These are phyloP conservation scores for Theretra japonica DNA, from an alignment of 2,888 invertebrate genomes.

Conservation along the genomic window DNA sequence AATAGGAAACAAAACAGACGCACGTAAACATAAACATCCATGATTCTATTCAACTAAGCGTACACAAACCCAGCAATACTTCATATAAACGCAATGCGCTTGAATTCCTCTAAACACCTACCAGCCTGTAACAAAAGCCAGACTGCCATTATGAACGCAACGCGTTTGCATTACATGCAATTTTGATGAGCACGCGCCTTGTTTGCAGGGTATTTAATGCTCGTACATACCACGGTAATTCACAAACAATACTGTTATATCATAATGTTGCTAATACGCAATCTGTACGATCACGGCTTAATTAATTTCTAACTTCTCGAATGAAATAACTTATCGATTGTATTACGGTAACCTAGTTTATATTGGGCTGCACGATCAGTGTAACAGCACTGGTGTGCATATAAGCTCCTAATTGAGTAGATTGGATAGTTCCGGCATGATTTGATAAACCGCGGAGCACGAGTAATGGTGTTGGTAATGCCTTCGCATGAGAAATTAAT, in stretches of 20 bases:
- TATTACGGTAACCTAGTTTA: slow-evolving; percentile 24
- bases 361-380: neutral
- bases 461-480: neutral
- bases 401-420: neutral
- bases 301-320: slow-evolving; percentile 7
- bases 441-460: neutral
- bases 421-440: slow-evolving; percentile 5
- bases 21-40: no score
- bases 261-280: neutral
- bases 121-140: neutral
- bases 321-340: slow-evolving; percentile 15
- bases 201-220: slow-evolving; percentile 16
- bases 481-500: neutral
- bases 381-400: neutral
- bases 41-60: neutral
- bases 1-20: no score
- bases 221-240: neutral
- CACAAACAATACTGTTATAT: slow-evolving; percentile 1
- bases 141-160: neutral
- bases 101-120: neutral
- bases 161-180: slow-evolving; percentile 14
- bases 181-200: slow-evolving; percentile 18
- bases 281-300: neutral
- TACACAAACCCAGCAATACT: neutral
- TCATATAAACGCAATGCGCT: neutral